Evolutionary conservation across 1,140 invertebrate genomes (phyloP).

Genomic region (Dolichoris vasculosae): DNA sequence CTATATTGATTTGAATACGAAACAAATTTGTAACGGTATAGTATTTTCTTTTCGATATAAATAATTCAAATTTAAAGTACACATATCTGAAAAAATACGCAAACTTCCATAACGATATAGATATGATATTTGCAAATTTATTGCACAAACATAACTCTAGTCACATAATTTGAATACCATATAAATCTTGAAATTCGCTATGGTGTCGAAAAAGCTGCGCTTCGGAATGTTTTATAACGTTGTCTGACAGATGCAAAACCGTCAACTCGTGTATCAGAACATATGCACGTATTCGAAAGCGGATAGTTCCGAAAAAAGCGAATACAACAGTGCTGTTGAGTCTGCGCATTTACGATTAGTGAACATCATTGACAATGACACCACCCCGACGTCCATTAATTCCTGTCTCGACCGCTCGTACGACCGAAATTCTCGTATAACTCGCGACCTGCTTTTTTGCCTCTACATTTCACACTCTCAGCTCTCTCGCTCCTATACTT

Average conservation of each 20-base stretch:
- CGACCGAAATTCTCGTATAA: constrained; percentile 9
- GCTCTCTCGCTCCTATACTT: neutral
- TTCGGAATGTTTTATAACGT: constrained; percentile 46
- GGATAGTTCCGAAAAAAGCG: neutral
- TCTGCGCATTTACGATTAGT: constrained; percentile 39
- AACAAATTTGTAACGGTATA: no score
- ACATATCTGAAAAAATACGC: neutral
- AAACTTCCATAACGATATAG: neutral
- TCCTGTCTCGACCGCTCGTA: neutral
- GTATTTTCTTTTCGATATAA: neutral
- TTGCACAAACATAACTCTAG: neutral
- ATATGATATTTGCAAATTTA: neutral
- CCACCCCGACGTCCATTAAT: constrained; percentile 44
- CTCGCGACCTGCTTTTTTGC: neutral
- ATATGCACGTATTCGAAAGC: neutral
- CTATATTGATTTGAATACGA: no score
- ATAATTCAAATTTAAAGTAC: neutral
- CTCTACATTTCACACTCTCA: constrained; percentile 13
- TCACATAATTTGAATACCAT: neutral
- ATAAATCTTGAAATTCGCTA: constrained; percentile 7
- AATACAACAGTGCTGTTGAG: constrained; percentile 26
- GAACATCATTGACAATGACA: constrained; percentile 48
- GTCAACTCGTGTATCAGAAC: neutral
- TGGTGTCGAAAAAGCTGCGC: constrained; percentile 12
- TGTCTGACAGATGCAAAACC: constrained; percentile 44